Base-by-base conservation (phyloP, 2,113 vertebrate genomes). In the Hiodon tergisus region DNA sequence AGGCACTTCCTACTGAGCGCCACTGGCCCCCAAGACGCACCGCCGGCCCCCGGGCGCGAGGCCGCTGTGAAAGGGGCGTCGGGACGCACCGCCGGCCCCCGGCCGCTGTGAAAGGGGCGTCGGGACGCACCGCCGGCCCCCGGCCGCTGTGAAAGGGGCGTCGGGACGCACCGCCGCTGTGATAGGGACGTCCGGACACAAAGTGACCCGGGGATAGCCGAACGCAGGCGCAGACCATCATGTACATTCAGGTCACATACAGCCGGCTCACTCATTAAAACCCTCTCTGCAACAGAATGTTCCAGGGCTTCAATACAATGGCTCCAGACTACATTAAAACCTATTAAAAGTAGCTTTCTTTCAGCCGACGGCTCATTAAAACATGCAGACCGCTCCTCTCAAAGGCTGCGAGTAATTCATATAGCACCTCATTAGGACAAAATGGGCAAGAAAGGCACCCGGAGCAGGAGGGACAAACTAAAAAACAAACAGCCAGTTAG, bases 191-290 rank as follows among this genome's bases (percentile, higher is more conserved):
- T 31, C 31, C 0, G 31, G 31, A 2, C 31, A 31, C 31, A 31
- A 1, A 31, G 31, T 31, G 31, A 31, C 31, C 31, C 31, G 31
- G 2, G 31, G 31, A 31, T 10, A 53, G 51, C 16, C 10, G 48
- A 4, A 16, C 3, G 61, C 2, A 63, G 6, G 9, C 48, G 5
- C 9, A 6, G 52, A 66, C 31, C 13, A 52, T 73, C 57, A 5
- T 63, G 17, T 57, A 63, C 63, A 74, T 67, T 69, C 59, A 73
- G 70, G 63, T 58, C 51, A 76, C 69, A 76, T 16, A 75, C 71
- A 80, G 59, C 73, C 10, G 60, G 69, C 53, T 59, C 46, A 57
- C 79, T 83, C 77, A 81, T 81, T 83, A 83, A 83, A 75, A 80
- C 72, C 65, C 14, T 62, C 72, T 78, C 73, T 46, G 72, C 70